These are phyloP conservation scores for Osmerus eperlanus DNA, from an alignment of 2,113 vertebrate genomes.

Conservation along the genomic window DNA sequence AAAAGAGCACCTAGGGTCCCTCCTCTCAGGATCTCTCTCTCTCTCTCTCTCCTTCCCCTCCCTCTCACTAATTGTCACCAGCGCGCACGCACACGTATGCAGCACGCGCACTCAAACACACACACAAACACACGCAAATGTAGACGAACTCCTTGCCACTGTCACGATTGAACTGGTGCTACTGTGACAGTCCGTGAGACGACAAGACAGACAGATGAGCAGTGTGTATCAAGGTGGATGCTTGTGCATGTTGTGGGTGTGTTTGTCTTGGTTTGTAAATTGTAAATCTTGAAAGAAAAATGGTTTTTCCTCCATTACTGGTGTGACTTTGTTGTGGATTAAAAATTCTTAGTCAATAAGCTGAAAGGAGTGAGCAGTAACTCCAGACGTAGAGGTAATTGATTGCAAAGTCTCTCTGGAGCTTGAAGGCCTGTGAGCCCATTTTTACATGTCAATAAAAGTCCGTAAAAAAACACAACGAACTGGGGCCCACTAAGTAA, in stretches of 20 bases:
- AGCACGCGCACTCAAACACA: neutral
- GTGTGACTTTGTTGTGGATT: too few relatives aligned
- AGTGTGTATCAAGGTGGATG: neutral
- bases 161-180: neutral
- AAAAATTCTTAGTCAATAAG: too few relatives aligned
- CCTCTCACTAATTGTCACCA: neutral
- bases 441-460: too few relatives aligned
- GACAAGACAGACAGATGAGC: neutral
- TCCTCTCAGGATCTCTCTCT: conserved; percentile 2
- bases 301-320: too few relatives aligned
- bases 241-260: neutral
- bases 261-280: too few relatives aligned
- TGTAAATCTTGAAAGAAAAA: too few relatives aligned
- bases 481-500: too few relatives aligned
- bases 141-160: conserved; percentile 5
- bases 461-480: too few relatives aligned
- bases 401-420: too few relatives aligned
- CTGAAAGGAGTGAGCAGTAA: too few relatives aligned
- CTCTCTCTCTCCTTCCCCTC: conserved; percentile 6
- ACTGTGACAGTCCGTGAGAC: conserved; percentile 2
- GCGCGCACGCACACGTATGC: neutral
- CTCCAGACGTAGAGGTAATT: too few relatives aligned
- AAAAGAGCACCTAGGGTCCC: conserved; percentile 20
- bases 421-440: too few relatives aligned
- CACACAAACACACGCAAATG: neutral